phyloP scores from a whole-genome alignment of 2,113 vertebrate species.

The Sapajus apella region DNA sequence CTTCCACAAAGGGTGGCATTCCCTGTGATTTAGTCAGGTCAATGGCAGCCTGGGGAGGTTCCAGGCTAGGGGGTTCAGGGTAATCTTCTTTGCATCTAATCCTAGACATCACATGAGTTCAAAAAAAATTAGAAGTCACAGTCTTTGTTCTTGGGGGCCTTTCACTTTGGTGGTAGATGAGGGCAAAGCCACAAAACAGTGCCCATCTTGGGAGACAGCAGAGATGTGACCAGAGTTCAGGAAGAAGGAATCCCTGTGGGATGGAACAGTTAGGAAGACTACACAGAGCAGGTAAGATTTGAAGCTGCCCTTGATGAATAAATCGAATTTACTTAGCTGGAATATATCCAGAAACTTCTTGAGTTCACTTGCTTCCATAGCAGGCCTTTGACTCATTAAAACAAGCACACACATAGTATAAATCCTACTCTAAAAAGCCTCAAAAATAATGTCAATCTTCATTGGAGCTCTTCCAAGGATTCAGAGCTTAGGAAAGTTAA shows the following conservation, averaged over 20 bases:
- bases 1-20: too few species aligned
- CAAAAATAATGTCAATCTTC: not conserved
- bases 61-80: not conserved
- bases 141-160: not conserved
- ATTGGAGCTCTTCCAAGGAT: not conserved
- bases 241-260: not conserved
- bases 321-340: not conserved
- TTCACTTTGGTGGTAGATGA: not conserved
- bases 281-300: not conserved
- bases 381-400: not conserved
- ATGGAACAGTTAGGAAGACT: not conserved
- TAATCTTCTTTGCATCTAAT: not conserved
- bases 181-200: not conserved
- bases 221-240: not conserved
- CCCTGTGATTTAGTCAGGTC: not conserved
- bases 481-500: not conserved
- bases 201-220: accelerated
- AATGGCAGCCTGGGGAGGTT: not conserved
- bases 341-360: not conserved
- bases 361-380: not conserved
- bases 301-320: not conserved
- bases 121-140: not conserved
- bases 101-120: not conserved
- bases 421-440: not conserved
- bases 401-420: not conserved